These are phyloP conservation scores for Drosophila melanica DNA, from an alignment of 1,140 invertebrate genomes.

Conservation along the genomic window DNA sequence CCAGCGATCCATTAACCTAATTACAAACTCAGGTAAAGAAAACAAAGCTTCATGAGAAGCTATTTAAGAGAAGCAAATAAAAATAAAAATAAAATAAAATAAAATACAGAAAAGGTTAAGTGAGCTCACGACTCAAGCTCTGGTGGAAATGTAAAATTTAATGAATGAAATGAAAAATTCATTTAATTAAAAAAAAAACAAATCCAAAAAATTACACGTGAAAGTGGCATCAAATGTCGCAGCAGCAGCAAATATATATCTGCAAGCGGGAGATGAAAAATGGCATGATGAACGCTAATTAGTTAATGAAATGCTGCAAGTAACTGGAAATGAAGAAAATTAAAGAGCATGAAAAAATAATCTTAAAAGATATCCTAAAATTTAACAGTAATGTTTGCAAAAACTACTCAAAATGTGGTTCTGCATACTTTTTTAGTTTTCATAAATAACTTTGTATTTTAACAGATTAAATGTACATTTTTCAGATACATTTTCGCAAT, in stretches of 20 bases:
- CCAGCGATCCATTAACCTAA: conserved; percentile 75
- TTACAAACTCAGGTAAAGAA: conserved; percentile 61
- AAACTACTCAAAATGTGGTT: neutral
- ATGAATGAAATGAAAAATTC: conserved; percentile 35
- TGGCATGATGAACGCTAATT: conserved; percentile 61
- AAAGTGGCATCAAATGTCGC: conserved; percentile 39
- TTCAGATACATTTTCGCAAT: neutral
- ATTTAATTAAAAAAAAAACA: conserved; percentile 35
- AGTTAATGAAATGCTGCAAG: conserved; percentile 54
- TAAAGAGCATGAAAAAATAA: neutral
- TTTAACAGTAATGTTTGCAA: neutral
- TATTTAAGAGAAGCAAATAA: conserved; percentile 20
- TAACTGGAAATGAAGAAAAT: conserved; percentile 11
- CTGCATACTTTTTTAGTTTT: too few species aligned
- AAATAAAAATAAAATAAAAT: conserved; percentile 21
- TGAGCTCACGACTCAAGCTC: conserved; percentile 45
- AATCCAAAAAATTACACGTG: conserved; percentile 13
- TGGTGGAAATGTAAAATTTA: conserved; percentile 11
- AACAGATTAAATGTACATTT: conserved; percentile 1
- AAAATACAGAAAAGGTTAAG: conserved; percentile 58
- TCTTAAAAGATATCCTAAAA: conserved; percentile 2
- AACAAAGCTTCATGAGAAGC: conserved; percentile 42
- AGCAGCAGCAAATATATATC: neutral
- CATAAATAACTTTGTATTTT: neutral
- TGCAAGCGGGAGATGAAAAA: conserved; percentile 1